phyloP scores from a whole-genome alignment of 2,888 invertebrate species.

The Ommatoiulus sabulosus region DNA sequence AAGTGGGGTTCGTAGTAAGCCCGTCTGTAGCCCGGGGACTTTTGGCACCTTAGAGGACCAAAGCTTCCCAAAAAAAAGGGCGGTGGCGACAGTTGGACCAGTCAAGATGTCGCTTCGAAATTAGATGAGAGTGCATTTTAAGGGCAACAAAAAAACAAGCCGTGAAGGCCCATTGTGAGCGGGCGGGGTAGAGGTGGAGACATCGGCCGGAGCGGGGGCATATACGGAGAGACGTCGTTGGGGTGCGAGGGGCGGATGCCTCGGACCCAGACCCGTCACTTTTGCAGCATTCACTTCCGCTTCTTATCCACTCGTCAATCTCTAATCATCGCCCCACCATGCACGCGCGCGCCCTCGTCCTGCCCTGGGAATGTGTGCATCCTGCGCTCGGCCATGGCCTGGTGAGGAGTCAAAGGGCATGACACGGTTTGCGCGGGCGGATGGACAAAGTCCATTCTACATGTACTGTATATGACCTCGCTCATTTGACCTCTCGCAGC shows the following conservation, averaged over 20 bases:
- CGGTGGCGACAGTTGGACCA: conserved; percentile 53
- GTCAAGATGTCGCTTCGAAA: conserved; percentile 49
- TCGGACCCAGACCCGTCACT: conserved; percentile 47
- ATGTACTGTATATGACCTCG: neutral
- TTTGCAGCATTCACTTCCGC: conserved; percentile 37
- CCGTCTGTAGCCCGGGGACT: neutral
- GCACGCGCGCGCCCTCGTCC: conserved; percentile 47
- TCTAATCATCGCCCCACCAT: conserved; percentile 48
- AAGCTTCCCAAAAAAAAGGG: conserved; percentile 44
- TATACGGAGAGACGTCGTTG: neutral
- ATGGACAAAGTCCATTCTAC: neutral
- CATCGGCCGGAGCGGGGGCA: neutral
- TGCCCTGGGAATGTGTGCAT: conserved; percentile 31
- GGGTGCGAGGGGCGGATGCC: conserved; percentile 47
- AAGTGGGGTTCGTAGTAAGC: neutral
- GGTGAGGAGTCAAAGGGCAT: conserved; percentile 1
- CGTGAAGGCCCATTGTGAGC: conserved; percentile 41
- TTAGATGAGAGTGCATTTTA: conserved; percentile 49
- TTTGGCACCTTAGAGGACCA: conserved; percentile 36
- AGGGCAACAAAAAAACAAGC: conserved; percentile 7
- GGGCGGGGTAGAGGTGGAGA: conserved; percentile 13
- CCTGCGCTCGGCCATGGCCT: conserved; percentile 25
- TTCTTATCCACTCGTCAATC: conserved; percentile 48
- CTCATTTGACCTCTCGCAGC: neutral
- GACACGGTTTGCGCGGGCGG: conserved; percentile 1